Percentiles rank a stretch among this genome's conserved stretches.
phyloP scores from a whole-genome alignment of 2,888 invertebrate species.

The Chironomus tentans region DNA sequence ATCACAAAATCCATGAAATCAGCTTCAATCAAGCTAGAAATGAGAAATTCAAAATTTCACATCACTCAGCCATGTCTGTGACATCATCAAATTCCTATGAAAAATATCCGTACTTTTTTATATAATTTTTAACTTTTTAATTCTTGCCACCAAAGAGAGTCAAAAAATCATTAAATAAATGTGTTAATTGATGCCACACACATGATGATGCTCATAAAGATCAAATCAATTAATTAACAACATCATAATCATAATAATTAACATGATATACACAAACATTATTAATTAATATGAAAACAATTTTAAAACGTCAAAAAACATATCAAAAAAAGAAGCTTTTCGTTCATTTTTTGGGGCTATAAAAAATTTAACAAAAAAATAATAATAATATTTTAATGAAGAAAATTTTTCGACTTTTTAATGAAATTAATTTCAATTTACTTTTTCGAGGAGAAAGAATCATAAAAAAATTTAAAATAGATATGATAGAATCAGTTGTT shows the following conservation, averaged over 20 bases:
- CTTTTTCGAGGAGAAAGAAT: too few species aligned
- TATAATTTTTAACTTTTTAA: neutral
- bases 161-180: neutral
- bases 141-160: neutral
- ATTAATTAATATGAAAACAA: neutral
- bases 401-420: too few species aligned
- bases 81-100: neutral
- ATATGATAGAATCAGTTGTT: too few species aligned
- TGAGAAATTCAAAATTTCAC: too few species aligned
- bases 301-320: neutral
- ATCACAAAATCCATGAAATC: too few species aligned
- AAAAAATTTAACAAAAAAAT: too few species aligned
- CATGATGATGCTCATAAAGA: too few species aligned
- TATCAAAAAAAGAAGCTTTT: neutral
- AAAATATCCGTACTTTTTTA: neutral
- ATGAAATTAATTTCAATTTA: too few species aligned
- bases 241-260: neutral
- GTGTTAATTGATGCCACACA: neutral
- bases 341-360: too few species aligned
- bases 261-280: neutral
- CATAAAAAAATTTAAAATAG: too few species aligned
- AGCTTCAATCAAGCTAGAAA: too few species aligned
- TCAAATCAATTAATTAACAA: neutral
- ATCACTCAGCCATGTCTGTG: neutral
- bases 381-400: too few species aligned